phyloP scores from a whole-genome alignment of 2,888 invertebrate genomes.

The Punctoribates punctum region DNA sequence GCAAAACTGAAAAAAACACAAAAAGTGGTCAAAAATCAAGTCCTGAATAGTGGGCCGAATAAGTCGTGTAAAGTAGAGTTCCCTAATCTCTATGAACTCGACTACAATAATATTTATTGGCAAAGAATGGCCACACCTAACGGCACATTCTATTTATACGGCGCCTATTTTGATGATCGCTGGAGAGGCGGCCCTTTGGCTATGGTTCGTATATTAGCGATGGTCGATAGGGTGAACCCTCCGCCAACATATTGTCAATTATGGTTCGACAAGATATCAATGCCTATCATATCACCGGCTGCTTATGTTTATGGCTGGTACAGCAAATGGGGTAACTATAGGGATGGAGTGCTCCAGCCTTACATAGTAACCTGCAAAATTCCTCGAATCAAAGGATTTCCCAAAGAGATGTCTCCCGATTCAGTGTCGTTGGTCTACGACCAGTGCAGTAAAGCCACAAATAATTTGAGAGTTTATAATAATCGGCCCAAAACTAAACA shows the following conservation, averaged over 20 bases:
- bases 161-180: conserved; percentile 81
- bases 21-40: conserved; percentile 63
- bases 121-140: conserved; percentile 75
- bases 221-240: conserved; percentile 85
- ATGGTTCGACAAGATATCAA: conserved; percentile 57
- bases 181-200: conserved; percentile 74
- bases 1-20: conserved; percentile 40
- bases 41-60: conserved; percentile 62
- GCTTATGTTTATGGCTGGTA: conserved; percentile 92
- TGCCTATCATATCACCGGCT: conserved; percentile 73
- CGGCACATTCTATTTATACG: conserved; percentile 76
- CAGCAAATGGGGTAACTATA: conserved; percentile 89
- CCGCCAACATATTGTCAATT: conserved; percentile 62
- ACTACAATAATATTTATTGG: conserved; percentile 92
- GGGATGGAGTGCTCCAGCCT: conserved; percentile 83
- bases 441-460: conserved; percentile 75
- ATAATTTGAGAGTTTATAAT: conserved; percentile 76
- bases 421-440: conserved; percentile 80
- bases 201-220: conserved; percentile 80
- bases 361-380: conserved; percentile 84
- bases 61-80: conserved; percentile 52
- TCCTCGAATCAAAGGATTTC: conserved; percentile 56
- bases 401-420: conserved; percentile 51
- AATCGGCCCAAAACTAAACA: conserved; percentile 66
- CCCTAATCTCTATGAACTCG: conserved; percentile 81